Evolutionary conservation across 2,888 invertebrate genomes (phyloP).

Genomic region (Pasiphila rectangulata): DNA sequence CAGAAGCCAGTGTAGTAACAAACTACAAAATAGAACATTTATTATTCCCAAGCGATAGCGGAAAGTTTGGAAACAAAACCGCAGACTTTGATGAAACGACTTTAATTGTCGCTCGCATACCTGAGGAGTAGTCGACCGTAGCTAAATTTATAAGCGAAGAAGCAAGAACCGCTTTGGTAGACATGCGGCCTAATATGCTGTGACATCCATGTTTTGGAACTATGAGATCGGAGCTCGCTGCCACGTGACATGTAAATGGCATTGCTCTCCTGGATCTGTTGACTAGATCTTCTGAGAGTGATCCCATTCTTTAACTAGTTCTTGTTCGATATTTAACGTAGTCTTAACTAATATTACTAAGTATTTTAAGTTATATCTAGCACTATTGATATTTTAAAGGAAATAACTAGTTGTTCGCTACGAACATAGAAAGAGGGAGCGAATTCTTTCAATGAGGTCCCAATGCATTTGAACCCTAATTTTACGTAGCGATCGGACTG

Average conservation of each 20-base stretch:
- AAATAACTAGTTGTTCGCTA: no score
- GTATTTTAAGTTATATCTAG: no score
- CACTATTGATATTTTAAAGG: no score
- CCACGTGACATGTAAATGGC: not conserved
- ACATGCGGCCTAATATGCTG: slow-evolving; percentile 33
- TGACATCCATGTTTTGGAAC: slow-evolving; percentile 28
- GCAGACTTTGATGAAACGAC: slow-evolving; percentile 55
- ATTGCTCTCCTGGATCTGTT: not conserved
- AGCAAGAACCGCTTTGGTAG: slow-evolving; percentile 22
- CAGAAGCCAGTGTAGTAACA: not conserved
- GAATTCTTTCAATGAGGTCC: no score
- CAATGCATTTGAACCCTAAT: no score
- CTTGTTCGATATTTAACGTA: no score
- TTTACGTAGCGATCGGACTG: no score
- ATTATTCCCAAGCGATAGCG: slow-evolving; percentile 39
- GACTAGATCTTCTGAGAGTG: not conserved
- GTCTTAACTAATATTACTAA: no score
- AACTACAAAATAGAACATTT: not conserved
- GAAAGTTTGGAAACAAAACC: slow-evolving; percentile 55
- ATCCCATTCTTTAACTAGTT: no score
- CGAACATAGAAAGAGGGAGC: no score
- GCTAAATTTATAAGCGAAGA: slow-evolving; percentile 48
- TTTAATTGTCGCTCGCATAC: slow-evolving; percentile 64
- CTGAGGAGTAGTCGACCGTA: slow-evolving; percentile 49
- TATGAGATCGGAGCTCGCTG: not conserved